Base-by-base conservation (phyloP, 2,888 invertebrate species). In the Coelogynopora nodosa region DNA sequence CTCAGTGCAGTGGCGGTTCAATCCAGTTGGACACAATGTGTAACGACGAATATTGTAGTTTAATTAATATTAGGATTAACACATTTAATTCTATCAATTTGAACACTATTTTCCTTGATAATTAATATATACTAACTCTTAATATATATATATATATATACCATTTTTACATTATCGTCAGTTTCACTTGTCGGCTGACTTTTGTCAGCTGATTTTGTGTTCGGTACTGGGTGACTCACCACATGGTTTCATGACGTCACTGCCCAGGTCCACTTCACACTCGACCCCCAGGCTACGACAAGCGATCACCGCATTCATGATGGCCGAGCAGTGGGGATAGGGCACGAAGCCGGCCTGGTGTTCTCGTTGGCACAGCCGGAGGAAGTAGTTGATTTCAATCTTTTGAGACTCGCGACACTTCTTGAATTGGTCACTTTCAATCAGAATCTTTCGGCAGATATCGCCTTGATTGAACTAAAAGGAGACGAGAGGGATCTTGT, bases 281-380 rank as follows among this genome's bases (percentile, higher is more conserved):
- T 67, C 26, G 26, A 30, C 67, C 2, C 85, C 85, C 18, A 85
- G 28, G 28, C 26, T 27, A 28, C 85, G 67, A 67, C 85, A 85
- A 1, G 26, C 67, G 67, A 85, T 26, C 18, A 67, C 85, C 0
- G 85, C 85, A 30, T 85, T 85, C 26, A 85, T 67, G 2, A 85
- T 85, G 26, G 85, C 85, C 29, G 85, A 67, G 67, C 85, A 85
- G 29, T 85, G 30, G 26, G 67, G 26, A n/a, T 67, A 30, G 27
- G 0, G 0, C 0, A 28, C 85, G 28, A 67, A 67, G 18, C 74
- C 85, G 1, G 85, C 67, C 18, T 27, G 2, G 18, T 85, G n/a
- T 85, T 85, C 85, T 67, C 85, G 1, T 5, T 30, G 85, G 67
- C 85, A 85, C 28, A 67, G 74, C 18, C 27, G 18, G 5, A 74